Percentiles rank a stretch among this genome's conserved stretches.
Conservation (phyloP, 2,888 invertebrate genomes). For the Mythimna lalbum region DNA sequence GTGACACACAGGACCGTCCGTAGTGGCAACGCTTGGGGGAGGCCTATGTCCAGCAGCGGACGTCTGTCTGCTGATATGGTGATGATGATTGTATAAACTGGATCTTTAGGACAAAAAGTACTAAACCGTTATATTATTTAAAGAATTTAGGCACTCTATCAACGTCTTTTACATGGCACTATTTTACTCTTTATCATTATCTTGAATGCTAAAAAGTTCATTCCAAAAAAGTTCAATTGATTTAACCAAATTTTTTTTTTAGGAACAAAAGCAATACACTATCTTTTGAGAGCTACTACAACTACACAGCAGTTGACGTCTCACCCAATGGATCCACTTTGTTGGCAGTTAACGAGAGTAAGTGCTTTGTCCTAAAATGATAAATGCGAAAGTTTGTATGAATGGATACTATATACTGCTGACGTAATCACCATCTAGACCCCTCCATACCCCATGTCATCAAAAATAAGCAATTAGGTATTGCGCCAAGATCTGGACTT, state of each 20-base stretch:
- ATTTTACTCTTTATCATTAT: background rate
- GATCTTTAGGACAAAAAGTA: too few relatives aligned
- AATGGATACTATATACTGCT: too few relatives aligned
- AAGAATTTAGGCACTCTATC: background rate
- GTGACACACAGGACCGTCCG: too few relatives aligned
- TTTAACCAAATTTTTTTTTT: conserved; percentile 35
- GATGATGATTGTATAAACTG: too few relatives aligned
- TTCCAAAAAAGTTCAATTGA: background rate
- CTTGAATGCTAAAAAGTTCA: background rate
- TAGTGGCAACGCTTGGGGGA: too few relatives aligned
- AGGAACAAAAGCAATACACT: conserved; percentile 98
- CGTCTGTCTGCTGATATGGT: too few relatives aligned
- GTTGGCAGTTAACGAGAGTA: conserved; percentile 97
- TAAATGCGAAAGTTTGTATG: background rate
- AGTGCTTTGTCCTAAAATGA: conserved; percentile 57
- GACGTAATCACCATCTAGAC: too few relatives aligned
- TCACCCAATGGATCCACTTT: conserved; percentile 97
- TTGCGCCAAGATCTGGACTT: too few relatives aligned
- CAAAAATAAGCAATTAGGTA: too few relatives aligned
- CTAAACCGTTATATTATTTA: background rate
- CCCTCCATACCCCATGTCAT: too few relatives aligned
- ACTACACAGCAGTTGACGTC: conserved; percentile 95
- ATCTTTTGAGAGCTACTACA: conserved; percentile 96
- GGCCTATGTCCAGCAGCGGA: too few relatives aligned
- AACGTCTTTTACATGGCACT: background rate